Conservation (phyloP, 2,888 invertebrate species). For the Perdita meconis region DNA sequence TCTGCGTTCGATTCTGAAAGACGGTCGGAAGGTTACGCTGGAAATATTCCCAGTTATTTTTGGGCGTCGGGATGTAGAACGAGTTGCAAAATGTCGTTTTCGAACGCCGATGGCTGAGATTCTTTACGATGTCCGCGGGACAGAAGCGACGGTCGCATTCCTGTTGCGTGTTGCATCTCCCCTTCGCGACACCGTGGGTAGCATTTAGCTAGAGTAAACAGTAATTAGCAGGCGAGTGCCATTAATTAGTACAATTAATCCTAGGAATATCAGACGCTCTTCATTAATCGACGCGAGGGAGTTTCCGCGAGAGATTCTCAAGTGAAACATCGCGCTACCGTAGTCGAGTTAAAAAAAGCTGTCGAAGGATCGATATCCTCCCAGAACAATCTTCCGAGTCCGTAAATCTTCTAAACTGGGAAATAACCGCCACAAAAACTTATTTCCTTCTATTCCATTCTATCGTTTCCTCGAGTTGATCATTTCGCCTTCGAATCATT, state of each 20-base stretch:
- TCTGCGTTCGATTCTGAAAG: background rate
- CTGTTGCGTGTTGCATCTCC: too few species aligned
- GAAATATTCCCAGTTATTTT: slow-evolving; percentile 51
- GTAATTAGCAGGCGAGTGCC: too few species aligned
- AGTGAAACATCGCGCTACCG: background rate
- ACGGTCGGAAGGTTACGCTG: slow-evolving; percentile 16
- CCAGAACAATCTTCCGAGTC: background rate
- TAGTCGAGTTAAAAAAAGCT: background rate
- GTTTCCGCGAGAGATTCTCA: background rate
- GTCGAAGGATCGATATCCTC: background rate
- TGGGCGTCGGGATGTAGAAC: slow-evolving; percentile 20
- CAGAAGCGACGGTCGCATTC: background rate
- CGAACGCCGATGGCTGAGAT: background rate
- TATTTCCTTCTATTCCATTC: too few species aligned
- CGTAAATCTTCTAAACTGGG: slow-evolving; percentile 1
- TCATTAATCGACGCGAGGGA: background rate
- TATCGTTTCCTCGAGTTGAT: too few species aligned
- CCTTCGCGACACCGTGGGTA: too few species aligned
- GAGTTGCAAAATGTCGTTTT: slow-evolving; percentile 32
- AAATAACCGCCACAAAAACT: too few species aligned
- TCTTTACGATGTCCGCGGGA: slow-evolving; percentile 6
- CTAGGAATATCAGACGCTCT: too few species aligned
- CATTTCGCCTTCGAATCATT: too few species aligned
- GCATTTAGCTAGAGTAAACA: too few species aligned
- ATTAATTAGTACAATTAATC: too few species aligned